Evolutionary conservation across 1,140 invertebrate genomes (phyloP).

Genomic region (Zophobas atratus): DNA sequence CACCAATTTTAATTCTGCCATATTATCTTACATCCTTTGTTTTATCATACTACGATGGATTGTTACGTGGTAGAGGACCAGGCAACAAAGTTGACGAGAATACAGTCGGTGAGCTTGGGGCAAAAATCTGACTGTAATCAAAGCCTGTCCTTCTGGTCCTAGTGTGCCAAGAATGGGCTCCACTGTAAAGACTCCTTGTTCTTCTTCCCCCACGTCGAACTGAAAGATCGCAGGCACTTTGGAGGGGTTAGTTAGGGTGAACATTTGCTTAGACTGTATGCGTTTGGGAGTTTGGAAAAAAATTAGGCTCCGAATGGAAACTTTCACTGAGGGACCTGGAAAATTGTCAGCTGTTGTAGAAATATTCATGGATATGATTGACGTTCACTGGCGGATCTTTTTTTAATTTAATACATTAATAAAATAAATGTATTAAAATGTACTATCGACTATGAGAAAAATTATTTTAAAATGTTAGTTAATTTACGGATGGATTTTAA

Average conservation of each 20-base stretch:
- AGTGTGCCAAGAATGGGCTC: conserved; percentile 28
- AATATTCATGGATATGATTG: too few relatives aligned
- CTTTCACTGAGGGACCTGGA: conserved; percentile 34
- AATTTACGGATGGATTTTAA: too few relatives aligned
- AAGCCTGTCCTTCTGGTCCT: conserved; percentile 20
- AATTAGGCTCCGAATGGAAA: conserved; percentile 16
- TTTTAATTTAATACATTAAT: too few relatives aligned
- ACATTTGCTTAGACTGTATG: conserved; percentile 17
- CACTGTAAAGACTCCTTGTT: conserved; percentile 45
- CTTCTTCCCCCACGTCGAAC: conserved; percentile 48
- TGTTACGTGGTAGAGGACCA: conserved; percentile 58
- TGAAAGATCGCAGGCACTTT: conserved; percentile 44
- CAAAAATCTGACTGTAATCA: conserved; percentile 54
- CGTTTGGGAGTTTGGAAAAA: conserved; percentile 27
- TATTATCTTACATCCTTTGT: too few relatives aligned
- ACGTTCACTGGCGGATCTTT: too few relatives aligned
- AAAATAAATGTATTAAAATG: too few relatives aligned
- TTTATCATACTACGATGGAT: too few relatives aligned
- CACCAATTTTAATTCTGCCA: too few relatives aligned
- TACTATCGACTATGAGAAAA: too few relatives aligned
- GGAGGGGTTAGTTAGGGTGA: conserved; percentile 23
- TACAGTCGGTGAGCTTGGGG: conserved; percentile 52
- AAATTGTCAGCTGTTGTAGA: conserved; percentile 29
- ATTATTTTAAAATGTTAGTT: too few relatives aligned
- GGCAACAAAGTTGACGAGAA: conserved; percentile 48